Evolutionary conservation across 2,797 vertebrate genomes (phyloP).

Genomic region (Iguana delicatissima): DNA sequence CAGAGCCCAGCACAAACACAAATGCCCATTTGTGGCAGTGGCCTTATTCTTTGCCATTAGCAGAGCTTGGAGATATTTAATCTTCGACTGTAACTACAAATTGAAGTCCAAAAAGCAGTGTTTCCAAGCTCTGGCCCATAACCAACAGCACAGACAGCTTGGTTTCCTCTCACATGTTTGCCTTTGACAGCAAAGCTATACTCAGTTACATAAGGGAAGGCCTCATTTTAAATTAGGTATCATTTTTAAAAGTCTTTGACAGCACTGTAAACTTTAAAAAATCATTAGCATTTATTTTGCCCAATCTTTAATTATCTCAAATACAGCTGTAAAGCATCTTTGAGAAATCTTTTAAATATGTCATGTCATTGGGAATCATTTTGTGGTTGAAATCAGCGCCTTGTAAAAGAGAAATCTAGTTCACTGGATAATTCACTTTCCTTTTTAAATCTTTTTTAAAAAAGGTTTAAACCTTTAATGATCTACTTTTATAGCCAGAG

Average conservation of each 20-base stretch:
- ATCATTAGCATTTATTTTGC: conserved; percentile 32
- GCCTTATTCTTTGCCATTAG: neutral
- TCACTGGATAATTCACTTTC: conserved; percentile 28
- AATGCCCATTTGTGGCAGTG: neutral
- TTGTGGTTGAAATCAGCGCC: conserved; percentile 22
- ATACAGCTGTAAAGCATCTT: conserved; percentile 28
- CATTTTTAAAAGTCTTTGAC: conserved; percentile 20
- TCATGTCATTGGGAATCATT: conserved; percentile 25
- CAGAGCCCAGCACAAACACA: neutral
- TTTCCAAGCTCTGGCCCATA: no score
- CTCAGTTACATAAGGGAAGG: neutral
- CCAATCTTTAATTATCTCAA: conserved; percentile 34
- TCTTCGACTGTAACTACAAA: no score
- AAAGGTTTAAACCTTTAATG: conserved; percentile 38
- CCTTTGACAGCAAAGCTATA: neutral
- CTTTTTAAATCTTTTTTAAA: neutral
- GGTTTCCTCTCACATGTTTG: neutral
- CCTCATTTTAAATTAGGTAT: conserved; percentile 13
- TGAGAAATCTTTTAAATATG: conserved; percentile 44
- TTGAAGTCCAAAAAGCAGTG: no score
- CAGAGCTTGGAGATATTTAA: neutral
- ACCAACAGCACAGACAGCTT: neutral
- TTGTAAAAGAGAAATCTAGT: conserved; percentile 21
- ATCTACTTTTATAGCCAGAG: conserved; percentile 33
- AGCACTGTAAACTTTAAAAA: conserved; percentile 29